These are phyloP conservation scores for Chloromyia formosa DNA, from an alignment of 2,888 invertebrate species.

Conservation along the genomic window DNA sequence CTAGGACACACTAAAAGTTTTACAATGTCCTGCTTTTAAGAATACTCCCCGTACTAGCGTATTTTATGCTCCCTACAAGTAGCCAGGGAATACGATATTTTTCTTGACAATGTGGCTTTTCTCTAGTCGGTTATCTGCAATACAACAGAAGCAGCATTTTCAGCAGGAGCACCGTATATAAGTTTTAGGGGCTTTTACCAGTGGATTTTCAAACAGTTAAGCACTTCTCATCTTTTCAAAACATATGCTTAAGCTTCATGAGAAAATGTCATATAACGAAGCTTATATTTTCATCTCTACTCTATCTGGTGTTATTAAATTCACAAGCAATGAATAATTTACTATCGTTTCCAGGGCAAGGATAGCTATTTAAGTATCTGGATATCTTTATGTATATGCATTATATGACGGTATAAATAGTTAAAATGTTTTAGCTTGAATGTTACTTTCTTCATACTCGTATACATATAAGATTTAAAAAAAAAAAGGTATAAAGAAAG, in stretches of 20 bases:
- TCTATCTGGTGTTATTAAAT: constrained; percentile 48
- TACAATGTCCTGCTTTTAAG: too few relatives aligned
- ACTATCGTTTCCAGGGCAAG: constrained; percentile 42
- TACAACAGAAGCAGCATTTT: constrained; percentile 15
- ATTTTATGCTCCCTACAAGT: not conserved
- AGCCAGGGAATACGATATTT: constrained; percentile 43
- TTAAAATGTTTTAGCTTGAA: too few relatives aligned
- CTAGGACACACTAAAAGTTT: too few relatives aligned
- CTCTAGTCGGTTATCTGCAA: constrained; percentile 44
- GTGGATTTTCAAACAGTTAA: constrained; percentile 38
- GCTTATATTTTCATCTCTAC: constrained; percentile 8
- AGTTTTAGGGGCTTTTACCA: constrained; percentile 15
- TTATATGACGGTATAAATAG: too few relatives aligned
- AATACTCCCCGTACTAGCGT: not conserved
- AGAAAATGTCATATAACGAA: not conserved
- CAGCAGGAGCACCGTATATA: too few relatives aligned
- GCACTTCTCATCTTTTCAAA: constrained; percentile 21
- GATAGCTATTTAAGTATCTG: too few relatives aligned
- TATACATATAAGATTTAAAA: too few relatives aligned
- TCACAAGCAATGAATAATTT: constrained; percentile 51
- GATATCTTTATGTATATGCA: too few relatives aligned
- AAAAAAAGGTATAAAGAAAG: too few relatives aligned
- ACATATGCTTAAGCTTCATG: constrained; percentile 25
- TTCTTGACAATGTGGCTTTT: constrained; percentile 41
- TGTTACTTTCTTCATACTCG: too few relatives aligned